A percentile compares a stretch with the other conserved stretches of the same genome.
These are phyloP conservation scores for Pocota personata DNA, from an alignment of 2,888 invertebrate genomes.

Conservation along the genomic window DNA sequence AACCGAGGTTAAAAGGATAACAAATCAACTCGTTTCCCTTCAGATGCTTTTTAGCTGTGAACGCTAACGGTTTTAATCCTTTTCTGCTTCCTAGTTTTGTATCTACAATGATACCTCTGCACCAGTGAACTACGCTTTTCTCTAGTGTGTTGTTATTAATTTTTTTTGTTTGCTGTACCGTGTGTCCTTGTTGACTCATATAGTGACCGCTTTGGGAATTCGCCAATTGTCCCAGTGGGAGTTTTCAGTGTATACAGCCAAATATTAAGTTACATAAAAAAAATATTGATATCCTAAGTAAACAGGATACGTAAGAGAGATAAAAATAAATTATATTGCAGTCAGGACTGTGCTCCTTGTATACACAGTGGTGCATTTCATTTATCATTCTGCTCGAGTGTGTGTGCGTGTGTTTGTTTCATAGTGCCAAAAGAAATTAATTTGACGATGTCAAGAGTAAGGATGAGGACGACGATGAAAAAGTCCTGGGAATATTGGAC, in stretches of 20 bases:
- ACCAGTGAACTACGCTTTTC: conserved; percentile 44
- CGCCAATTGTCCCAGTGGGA: conserved; percentile 46
- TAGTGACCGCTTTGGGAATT: conserved; percentile 55
- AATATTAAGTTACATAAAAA: conserved; percentile 22
- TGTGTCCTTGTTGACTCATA: conserved; percentile 64
- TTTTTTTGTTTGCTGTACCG: neutral
- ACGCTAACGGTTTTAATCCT: conserved; percentile 45
- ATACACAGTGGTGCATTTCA: conserved; percentile 22
- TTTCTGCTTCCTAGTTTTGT: conserved; percentile 1
- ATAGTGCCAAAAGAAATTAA: conserved; percentile 51
- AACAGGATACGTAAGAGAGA: conserved; percentile 18
- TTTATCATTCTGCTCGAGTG: conserved; percentile 27
- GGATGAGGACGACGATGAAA: conserved; percentile 58
- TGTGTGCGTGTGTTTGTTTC: conserved; percentile 17
- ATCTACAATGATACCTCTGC: conserved; percentile 11
- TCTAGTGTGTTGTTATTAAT: neutral
- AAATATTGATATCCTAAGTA: conserved; percentile 42
- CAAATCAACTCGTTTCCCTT: conserved; percentile 56
- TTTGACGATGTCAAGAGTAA: conserved; percentile 61
- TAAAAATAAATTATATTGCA: conserved; percentile 19
- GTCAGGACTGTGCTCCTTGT: conserved; percentile 23
- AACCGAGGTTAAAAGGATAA: conserved; percentile 67
- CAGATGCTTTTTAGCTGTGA: conserved; percentile 62
- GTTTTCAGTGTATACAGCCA: neutral
- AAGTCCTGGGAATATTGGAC: conserved; percentile 71